These are phyloP conservation scores for Huso huso DNA, from an alignment of 2,797 vertebrate genomes.

Conservation along the genomic window DNA sequence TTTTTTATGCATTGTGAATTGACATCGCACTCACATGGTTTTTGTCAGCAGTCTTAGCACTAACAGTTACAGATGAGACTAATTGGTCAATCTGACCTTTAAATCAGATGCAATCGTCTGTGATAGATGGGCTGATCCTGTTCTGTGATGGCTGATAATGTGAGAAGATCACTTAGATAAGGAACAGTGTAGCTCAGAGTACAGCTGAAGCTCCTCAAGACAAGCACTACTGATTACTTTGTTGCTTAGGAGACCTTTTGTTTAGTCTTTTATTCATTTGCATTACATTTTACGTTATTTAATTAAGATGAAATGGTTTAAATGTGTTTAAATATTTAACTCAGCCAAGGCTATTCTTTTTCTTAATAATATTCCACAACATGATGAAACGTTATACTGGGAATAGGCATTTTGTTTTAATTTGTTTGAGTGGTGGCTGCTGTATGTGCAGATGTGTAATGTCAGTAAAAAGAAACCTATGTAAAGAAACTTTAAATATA, in stretches of 20 bases:
- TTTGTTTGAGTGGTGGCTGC: too few relatives aligned
- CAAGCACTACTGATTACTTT: neutral
- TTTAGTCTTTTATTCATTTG: too few relatives aligned
- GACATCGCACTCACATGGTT: constrained; percentile 5
- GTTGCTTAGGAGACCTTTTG: neutral
- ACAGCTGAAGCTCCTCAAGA: constrained; percentile 9
- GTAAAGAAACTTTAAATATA: too few relatives aligned
- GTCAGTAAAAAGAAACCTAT: too few relatives aligned
- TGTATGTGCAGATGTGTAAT: too few relatives aligned
- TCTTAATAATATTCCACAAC: too few relatives aligned
- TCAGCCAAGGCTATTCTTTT: too few relatives aligned
- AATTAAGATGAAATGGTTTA: too few relatives aligned
- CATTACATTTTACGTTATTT: too few relatives aligned
- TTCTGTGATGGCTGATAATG: too few relatives aligned
- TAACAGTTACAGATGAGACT: constrained; percentile 17
- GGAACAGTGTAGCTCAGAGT: constrained; percentile 6
- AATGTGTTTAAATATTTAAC: too few relatives aligned
- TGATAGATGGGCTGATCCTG: constrained; percentile 14
- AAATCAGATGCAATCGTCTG: constrained; percentile 22
- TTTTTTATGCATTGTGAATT: too few relatives aligned
- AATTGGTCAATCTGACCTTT: constrained; percentile 14
- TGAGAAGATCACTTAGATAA: neutral
- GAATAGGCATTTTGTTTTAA: neutral
- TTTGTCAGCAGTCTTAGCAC: constrained; percentile 26
- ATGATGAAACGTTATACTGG: neutral